Evolutionary conservation across 2,797 vertebrate genomes (phyloP).

Genomic region (Amazonetta brasiliensis): DNA sequence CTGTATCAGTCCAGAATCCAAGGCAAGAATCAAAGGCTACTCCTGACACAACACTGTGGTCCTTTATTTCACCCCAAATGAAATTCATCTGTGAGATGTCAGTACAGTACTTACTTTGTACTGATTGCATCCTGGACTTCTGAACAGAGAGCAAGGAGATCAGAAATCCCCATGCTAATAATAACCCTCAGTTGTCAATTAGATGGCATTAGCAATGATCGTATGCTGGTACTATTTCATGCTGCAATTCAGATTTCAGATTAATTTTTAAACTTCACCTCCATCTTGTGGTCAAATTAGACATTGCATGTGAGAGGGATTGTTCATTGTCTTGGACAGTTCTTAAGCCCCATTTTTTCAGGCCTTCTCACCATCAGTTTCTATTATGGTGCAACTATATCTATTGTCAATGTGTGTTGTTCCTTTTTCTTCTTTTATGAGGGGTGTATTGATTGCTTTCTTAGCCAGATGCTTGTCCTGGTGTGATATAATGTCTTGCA

Average conservation of each 20-base stretch:
- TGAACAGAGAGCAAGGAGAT: background rate
- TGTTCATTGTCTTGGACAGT: rapidly evolving
- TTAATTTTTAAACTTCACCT: constrained; percentile 44
- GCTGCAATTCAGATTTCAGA: background rate
- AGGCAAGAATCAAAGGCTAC: constrained; percentile 8
- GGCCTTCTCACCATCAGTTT: background rate
- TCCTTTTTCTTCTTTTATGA: background rate
- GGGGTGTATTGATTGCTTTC: background rate
- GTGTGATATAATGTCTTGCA: background rate
- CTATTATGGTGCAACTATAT: background rate
- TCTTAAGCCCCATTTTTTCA: background rate
- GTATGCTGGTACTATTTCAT: rapidly evolving
- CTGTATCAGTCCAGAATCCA: background rate
- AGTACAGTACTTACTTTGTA: constrained; percentile 20
- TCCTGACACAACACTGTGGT: background rate
- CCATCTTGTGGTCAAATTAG: constrained; percentile 63
- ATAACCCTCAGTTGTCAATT: background rate
- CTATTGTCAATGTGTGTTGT: rapidly evolving
- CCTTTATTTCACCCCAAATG: constrained; percentile 7
- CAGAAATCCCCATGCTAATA: background rate
- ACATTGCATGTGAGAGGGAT: background rate
- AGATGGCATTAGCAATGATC: background rate
- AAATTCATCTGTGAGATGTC: background rate
- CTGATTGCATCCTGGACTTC: background rate
- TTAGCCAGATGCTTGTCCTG: background rate